phyloP scores from a whole-genome alignment of 2,888 invertebrate genomes.

The Liopterus haemorrhoidalis region DNA sequence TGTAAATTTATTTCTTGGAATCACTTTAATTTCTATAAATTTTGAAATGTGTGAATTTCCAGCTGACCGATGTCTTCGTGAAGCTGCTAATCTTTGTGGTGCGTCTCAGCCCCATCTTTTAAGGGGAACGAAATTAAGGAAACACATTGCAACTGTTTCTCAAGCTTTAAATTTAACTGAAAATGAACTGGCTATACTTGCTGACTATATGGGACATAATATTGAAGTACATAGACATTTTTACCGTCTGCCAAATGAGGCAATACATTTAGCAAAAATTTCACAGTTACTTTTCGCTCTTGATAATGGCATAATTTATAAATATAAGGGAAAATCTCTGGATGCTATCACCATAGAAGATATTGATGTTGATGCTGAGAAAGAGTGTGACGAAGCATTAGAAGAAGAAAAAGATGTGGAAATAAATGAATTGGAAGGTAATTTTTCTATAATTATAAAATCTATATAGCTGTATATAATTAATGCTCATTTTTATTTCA shows the following conservation, averaged over 20 bases:
- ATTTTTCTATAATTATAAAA: no score
- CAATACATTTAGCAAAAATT: slow-evolving; percentile 3
- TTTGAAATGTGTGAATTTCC: not conserved
- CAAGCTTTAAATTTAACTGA: slow-evolving; percentile 5
- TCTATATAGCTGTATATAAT: no score
- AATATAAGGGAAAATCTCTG: slow-evolving; percentile 4
- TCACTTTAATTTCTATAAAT: not conserved
- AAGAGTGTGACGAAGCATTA: no score
- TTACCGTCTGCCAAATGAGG: slow-evolving; percentile 1
- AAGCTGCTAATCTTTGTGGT: slow-evolving; percentile 1
- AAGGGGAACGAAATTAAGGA: not conserved
- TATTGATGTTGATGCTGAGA: no score
- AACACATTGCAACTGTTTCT: slow-evolving; percentile 3
- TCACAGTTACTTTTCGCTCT: not conserved
- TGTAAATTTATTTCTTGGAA: not conserved
- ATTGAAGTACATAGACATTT: slow-evolving; percentile 3
- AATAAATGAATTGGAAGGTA: no score
- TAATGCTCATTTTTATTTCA: no score
- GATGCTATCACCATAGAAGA: no score
- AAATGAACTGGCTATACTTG: not conserved
- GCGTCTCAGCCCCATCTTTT: slow-evolving; percentile 1
- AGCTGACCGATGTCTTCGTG: slow-evolving; percentile 4
- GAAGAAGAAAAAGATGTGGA: no score
- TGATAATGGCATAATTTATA: not conserved
- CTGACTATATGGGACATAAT: slow-evolving; percentile 4